Conservation (phyloP, 2,113 vertebrate genomes). For the Sander vitreus region DNA sequence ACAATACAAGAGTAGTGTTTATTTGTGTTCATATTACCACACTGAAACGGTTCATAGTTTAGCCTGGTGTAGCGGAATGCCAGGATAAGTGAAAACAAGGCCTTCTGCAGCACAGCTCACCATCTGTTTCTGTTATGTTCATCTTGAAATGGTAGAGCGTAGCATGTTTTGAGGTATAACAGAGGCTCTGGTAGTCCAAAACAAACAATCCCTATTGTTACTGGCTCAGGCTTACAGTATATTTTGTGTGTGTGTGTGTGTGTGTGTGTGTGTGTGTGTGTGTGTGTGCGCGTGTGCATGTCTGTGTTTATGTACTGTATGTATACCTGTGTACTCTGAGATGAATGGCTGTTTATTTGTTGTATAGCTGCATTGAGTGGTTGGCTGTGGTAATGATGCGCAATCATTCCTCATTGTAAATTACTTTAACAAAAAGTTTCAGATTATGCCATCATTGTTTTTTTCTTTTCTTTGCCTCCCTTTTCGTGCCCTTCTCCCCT, state of each 20-base stretch:
- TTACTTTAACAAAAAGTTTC: conserved; percentile 40
- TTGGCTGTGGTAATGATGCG: conserved; percentile 28
- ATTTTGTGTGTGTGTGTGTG: conserved; percentile 8
- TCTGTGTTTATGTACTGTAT: conserved; percentile 19
- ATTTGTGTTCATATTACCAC: conserved; percentile 20
- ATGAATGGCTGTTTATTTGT: conserved; percentile 42
- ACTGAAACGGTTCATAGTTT: conserved; percentile 25
- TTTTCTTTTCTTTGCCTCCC: conserved; percentile 3
- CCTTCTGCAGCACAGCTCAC: conserved; percentile 24
- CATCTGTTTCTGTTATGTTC: conserved; percentile 71
- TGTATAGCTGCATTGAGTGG: conserved; percentile 7
- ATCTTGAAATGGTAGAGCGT: conserved; percentile 55
- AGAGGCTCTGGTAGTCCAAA: conserved; percentile 58
- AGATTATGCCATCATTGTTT: conserved; percentile 48
- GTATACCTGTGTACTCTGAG: conserved; percentile 18
- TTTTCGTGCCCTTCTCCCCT: conserved; percentile 27
- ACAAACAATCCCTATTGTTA: conserved; percentile 64
- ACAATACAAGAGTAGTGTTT: conserved; percentile 17
- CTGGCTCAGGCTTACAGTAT: conserved; percentile 44
- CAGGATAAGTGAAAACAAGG: conserved; percentile 30
- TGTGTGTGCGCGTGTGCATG: conserved; percentile 14
- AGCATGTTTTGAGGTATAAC: conserved; percentile 62
- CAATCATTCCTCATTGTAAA: conserved; percentile 42
- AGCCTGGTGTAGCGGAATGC: conserved; percentile 36
- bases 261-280: conserved; percentile 17